Conservation (phyloP, 1,140 invertebrate species). For the Neomicropteryx cornuta region DNA sequence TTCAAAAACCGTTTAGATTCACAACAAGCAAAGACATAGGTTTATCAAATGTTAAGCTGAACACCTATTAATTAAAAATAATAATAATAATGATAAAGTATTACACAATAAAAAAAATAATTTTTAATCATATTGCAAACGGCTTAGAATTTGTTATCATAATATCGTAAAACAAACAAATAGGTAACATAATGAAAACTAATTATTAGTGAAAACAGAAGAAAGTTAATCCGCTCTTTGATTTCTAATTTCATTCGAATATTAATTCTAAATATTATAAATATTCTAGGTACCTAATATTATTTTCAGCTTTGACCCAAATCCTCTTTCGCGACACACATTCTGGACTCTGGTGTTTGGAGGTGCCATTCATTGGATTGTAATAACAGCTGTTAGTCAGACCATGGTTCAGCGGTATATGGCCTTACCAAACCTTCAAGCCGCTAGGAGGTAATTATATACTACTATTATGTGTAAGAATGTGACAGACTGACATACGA, state of each 20-base stretch:
- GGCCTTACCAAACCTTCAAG: constrained; percentile 52
- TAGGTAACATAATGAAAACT: background rate
- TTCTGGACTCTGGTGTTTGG: constrained; percentile 66
- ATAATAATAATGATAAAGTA: too few species aligned
- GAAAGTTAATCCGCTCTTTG: too few species aligned
- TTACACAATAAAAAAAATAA: too few species aligned
- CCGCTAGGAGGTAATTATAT: constrained; percentile 54
- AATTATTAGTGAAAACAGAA: too few species aligned
- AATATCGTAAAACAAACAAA: background rate
- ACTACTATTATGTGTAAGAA: constrained; percentile 1
- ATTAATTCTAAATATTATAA: constrained; percentile 7
- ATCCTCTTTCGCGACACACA: constrained; percentile 61
- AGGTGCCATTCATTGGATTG: constrained; percentile 71
- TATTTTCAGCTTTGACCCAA: constrained; percentile 47
- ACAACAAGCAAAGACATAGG: too few species aligned
- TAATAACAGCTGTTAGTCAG: constrained; percentile 73
- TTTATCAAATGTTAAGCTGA: too few species aligned
- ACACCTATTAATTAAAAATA: too few species aligned
- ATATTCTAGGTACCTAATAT: constrained; percentile 1
- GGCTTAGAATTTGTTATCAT: background rate
- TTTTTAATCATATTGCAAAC: constrained; percentile 1
- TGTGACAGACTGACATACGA: too few species aligned
- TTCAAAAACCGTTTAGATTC: too few species aligned
- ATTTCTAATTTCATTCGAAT: too few species aligned
- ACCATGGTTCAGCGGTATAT: constrained; percentile 69